Conservation (phyloP, 2,888 invertebrate genomes). For the Opisthograptis luteolata region DNA sequence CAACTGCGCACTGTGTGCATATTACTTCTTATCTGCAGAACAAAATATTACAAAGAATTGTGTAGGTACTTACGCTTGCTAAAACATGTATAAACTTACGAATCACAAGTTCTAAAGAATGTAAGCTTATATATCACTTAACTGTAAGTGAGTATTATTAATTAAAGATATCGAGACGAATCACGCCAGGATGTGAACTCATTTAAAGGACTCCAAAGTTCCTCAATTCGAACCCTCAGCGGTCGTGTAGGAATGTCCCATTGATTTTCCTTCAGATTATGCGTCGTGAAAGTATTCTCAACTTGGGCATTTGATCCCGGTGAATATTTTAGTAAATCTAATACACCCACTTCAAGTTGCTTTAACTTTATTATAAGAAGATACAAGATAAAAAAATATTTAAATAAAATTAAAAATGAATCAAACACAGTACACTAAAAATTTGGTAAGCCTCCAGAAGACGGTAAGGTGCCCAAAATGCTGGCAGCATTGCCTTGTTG, state of each 20-base stretch:
- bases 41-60: no score
- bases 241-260: conserved; percentile 68
- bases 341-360: conserved; percentile 31
- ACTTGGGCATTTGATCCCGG: conserved; percentile 63
- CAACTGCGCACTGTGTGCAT: no score
- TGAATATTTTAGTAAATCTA: conserved; percentile 70
- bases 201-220: conserved; percentile 61
- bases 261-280: conserved; percentile 68
- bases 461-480: no score
- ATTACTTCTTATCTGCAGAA: no score
- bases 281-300: conserved; percentile 74
- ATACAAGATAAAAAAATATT: no score
- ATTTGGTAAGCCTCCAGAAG: no score
- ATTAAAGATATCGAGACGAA: conserved; percentile 37
- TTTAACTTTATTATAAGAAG: conserved; percentile 16
- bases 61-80: no score
- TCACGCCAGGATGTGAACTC: conserved; percentile 57
- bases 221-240: conserved; percentile 54
- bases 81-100: no score
- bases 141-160: conserved; percentile 4
- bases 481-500: no score
- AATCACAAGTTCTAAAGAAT: no score
- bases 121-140: neutral
- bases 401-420: neutral
- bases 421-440: no score